phyloP scores from a whole-genome alignment of 92 coral and sea anemone genomes.

The Zoanthus solanderi region DNA sequence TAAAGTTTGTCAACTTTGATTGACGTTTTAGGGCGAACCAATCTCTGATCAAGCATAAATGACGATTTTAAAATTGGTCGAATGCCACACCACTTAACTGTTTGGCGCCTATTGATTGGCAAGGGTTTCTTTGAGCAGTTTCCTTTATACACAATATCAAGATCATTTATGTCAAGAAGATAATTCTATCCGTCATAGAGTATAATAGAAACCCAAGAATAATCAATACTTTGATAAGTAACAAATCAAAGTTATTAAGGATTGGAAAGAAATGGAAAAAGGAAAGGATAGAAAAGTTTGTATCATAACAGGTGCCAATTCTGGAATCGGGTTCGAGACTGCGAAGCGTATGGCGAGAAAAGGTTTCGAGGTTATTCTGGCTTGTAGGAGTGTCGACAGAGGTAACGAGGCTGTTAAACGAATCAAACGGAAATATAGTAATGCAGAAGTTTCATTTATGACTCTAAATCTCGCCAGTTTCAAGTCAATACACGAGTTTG shows the following conservation, averaged over 20 bases:
- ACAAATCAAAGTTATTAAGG: background rate
- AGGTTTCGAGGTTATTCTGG: constrained; percentile 65
- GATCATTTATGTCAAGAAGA: background rate
- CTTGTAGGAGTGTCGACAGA: constrained; percentile 44
- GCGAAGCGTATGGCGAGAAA: constrained; percentile 63
- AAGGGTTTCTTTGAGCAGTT: background rate
- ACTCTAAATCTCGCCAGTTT: constrained; percentile 60
- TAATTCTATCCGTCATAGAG: background rate
- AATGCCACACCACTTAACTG: background rate
- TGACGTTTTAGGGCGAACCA: background rate
- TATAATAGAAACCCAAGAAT: background rate
- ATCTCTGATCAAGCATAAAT: background rate
- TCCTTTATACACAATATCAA: constrained; percentile 1
- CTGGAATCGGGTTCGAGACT: constrained; percentile 67
- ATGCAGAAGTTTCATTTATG: constrained; percentile 61
- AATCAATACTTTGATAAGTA: background rate
- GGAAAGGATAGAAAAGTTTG: constrained; percentile 47
- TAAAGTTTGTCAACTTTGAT: background rate
- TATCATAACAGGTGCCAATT: constrained; percentile 64
- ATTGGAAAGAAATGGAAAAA: constrained; percentile 11
- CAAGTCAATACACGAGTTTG: constrained; percentile 56
- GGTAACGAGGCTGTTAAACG: constrained; percentile 55
- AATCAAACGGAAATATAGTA: constrained; percentile 50
- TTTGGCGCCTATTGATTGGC: background rate
- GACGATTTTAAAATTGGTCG: background rate